phyloP scores from a whole-genome alignment of 35 echinoderm and acorn worm genomes.

The Strongylocentrotus purpuratus region DNA sequence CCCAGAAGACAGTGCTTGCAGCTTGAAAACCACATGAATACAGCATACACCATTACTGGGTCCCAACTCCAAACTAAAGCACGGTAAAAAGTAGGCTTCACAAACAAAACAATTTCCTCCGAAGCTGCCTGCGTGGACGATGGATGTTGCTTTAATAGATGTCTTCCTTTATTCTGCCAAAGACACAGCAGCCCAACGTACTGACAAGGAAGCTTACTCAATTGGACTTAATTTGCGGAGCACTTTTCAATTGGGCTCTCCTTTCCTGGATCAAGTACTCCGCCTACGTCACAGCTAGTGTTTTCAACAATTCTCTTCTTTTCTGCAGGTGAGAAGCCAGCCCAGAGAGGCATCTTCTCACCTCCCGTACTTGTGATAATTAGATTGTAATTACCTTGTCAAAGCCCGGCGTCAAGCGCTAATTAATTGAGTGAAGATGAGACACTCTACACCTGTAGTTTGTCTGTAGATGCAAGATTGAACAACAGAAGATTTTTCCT shows the following conservation, averaged over 20 bases:
- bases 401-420: background rate
- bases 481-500: background rate
- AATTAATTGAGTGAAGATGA: constrained; percentile 5
- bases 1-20: no score
- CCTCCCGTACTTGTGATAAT: background rate
- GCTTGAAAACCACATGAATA: background rate
- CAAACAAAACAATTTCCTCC: background rate
- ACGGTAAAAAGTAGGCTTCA: background rate
- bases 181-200: background rate
- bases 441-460: background rate
- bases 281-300: background rate
- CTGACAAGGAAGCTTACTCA: background rate
- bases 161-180: background rate
- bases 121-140: background rate
- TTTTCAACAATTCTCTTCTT: background rate
- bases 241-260: background rate
- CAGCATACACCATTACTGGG: background rate
- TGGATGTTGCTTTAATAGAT: background rate
- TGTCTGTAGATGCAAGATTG: background rate
- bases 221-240: background rate
- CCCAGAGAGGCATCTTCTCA: background rate
- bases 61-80: background rate
- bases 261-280: background rate
- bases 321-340: background rate
- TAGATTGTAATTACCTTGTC: background rate